Evolutionary conservation across 2,888 invertebrate genomes (phyloP).

Genomic region (Unio delphinus): DNA sequence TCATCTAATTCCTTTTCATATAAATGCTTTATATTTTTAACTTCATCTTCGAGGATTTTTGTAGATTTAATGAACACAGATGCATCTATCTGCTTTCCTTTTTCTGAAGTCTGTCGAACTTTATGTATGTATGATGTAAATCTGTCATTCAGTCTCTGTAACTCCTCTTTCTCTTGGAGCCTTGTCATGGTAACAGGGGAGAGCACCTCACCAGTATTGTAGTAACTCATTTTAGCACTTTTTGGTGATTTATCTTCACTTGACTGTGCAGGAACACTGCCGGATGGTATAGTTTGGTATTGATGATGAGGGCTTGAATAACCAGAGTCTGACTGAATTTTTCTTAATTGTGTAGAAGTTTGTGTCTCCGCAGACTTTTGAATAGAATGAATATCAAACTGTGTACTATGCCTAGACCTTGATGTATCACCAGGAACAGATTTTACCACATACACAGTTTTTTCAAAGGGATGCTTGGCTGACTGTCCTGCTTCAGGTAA

Average conservation of each 20-base stretch:
- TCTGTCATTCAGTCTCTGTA: constrained; percentile 60
- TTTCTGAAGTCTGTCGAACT: constrained; percentile 55
- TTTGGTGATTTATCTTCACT: constrained; percentile 5
- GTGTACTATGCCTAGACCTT: too few species aligned
- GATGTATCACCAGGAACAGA: constrained; percentile 4
- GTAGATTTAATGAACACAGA: constrained; percentile 56
- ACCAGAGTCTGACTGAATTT: too few species aligned
- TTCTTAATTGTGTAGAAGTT: too few species aligned
- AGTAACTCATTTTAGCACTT: constrained; percentile 27
- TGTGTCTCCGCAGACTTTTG: too few species aligned
- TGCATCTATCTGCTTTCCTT: constrained; percentile 51
- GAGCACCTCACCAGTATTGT: constrained; percentile 18
- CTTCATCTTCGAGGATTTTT: constrained; percentile 62
- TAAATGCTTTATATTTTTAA: constrained; percentile 54
- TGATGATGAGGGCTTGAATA: too few species aligned
- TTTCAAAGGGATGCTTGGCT: constrained; percentile 32
- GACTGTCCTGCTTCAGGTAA: constrained; percentile 22
- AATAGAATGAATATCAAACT: too few species aligned
- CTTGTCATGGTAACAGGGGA: constrained; percentile 25
- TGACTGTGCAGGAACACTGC: neutral
- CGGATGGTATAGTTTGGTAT: too few species aligned
- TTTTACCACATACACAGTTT: constrained; percentile 36
- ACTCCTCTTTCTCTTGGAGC: constrained; percentile 55
- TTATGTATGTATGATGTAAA: constrained; percentile 55
- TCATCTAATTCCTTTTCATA: constrained; percentile 64